Evolutionary conservation across 2,888 invertebrate genomes (phyloP), one percentile per base, ranked within the genome.

Genomic region (Scelioninae gen. 2): DNA sequence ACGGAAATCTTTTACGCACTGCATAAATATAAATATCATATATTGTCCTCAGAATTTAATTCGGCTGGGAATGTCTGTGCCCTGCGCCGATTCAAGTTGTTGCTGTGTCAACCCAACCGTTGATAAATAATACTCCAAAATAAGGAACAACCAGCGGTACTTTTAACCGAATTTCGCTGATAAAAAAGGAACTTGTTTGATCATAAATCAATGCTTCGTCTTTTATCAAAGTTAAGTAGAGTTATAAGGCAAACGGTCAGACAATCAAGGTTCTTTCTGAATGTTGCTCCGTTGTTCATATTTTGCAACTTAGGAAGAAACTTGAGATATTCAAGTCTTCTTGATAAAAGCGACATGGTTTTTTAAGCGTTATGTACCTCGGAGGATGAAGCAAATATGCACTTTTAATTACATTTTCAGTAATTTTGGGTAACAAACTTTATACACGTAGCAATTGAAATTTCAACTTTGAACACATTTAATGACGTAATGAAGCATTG

Each of bases 401-500:
- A 25, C 22, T 35, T 25, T 9, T 37, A 60, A 60, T 60, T 60
- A 48, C 4, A 18, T n/a, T 37, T 37, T 37, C 35, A 60, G 19
- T 37, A 45, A 48, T 48, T 60, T 48, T 16, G 28, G 13, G 22
- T 13, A 31, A 13, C 35, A 16, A 60, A 45, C 22, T 60, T 60
- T 48, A 37, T 18, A 37, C 25, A 16, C 10, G 33, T 48, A 25
- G 37, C 46, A 48, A 60, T 60, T 60, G 48, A 60, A 60, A 60
- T 46, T 48, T 60, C 37, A 60, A 48, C 15, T 60, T 60, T 37
- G 37, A 48, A 60, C 16, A 22, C 37, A 28, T 46, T 37, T 15
- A 60, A 60, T 28, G 33, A 48, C 37, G 48, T 25, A 48, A 46
- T 48, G 46, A 37, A 60, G 15, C 37, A 25, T 60, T 46, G 60